Conservation (phyloP, 2,113 vertebrate genomes). For the Nettapus auritus region DNA sequence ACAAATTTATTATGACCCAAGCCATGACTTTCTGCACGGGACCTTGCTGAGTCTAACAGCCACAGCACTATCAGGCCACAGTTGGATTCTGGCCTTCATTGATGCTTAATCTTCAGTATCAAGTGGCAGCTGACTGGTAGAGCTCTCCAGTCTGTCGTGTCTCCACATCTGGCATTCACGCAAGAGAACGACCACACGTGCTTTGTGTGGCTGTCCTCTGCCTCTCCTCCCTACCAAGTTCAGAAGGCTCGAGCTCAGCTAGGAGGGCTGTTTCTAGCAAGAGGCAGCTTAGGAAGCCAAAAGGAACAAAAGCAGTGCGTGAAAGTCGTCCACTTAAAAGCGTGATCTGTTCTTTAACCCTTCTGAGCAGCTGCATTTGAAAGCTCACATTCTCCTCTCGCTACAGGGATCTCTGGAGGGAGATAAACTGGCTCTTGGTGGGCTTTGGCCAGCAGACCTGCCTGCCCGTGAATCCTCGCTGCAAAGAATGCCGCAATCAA, state of each 20-base stretch:
- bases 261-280: background rate
- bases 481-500: constrained; percentile 88
- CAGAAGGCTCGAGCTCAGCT: background rate
- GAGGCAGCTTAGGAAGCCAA: background rate
- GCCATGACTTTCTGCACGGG: background rate
- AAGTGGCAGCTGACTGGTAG: background rate
- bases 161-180: background rate
- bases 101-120: background rate
- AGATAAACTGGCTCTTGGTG: constrained; percentile 94
- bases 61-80: background rate
- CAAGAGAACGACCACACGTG: background rate
- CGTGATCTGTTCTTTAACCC: background rate
- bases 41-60: background rate
- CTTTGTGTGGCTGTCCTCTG: background rate
- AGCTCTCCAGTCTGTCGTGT: background rate
- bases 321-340: background rate
- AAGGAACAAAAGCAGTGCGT: background rate
- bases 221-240: too few relatives aligned
- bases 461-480: constrained; percentile 86
- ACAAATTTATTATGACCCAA: background rate
- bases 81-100: background rate
- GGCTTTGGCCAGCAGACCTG: constrained; percentile 97
- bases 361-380: background rate
- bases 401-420: constrained; percentile 90
- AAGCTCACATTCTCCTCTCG: background rate